Evolutionary conservation across 1,140 invertebrate species (phyloP), one percentile per base, ranked within the genome.

Genomic region (Nixonia krombeini): DNA sequence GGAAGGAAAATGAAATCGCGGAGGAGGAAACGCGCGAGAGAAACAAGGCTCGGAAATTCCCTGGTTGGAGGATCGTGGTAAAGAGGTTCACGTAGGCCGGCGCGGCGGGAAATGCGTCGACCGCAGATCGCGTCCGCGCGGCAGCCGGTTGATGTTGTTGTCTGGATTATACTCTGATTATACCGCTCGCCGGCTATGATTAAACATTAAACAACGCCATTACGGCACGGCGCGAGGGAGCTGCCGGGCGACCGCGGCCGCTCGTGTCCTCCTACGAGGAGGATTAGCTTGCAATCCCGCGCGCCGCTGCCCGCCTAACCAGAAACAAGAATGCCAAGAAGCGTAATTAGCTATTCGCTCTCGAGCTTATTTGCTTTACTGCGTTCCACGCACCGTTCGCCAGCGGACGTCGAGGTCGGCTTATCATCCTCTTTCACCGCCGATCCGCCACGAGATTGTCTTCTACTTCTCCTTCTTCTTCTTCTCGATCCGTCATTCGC

Each of bases 181-280:
- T 82, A 82, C 79, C 56, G 66, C 66, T 72, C 71, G 72, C 71
- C 66, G 80, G 79, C 65, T 83, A 83, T 84, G 82, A 84, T 84
- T 84, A 84, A 83, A 84, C 81, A 82, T 84, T 84, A 84, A 84
- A 84, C 78, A 84, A 84, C 82, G 82, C 80, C 79, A 84, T 84
- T 84, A 82, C 73, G 41, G 51, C 26, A 55, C 37, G 56, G 29
- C 44, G 38, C 18, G 63, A 41, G 50, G 41, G 62, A 67, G 52
- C 52, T 47, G 66, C 56, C 69, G 55, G 72, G 73, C 75, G 76
- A 83, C 81, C 82, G 78, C 82, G 81, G 57, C 58, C 73, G 80
- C 78, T 80, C 81, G 80, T 81, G 81, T 83, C 82, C 80, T 83
- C 79, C 79, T 80, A 80, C 82, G 75, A 81, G 77, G 65, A 76